Base-by-base conservation (phyloP, 2,797 vertebrate genomes). In the Crocodylus rhombifer region DNA sequence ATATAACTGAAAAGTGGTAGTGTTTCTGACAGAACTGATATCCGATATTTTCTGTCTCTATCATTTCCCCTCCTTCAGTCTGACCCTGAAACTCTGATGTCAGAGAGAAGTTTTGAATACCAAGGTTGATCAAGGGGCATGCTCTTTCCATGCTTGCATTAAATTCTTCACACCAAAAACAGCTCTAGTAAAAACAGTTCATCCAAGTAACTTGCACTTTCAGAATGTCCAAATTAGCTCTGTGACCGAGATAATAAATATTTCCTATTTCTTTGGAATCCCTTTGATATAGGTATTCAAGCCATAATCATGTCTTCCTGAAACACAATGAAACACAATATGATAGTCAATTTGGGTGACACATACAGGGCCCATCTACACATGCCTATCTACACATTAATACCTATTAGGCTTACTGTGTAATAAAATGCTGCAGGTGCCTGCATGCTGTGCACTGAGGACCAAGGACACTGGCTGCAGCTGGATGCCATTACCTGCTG, bases 251-350 rank as follows among this genome's bases (percentile, higher is more conserved):
- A 18, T 90, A 76, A 74, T 82, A 89, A 89, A 61, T 55, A 57
- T 65, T 69, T 28, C 87, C 13, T 61, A 86, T 17, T 80, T 84
- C 51, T 88, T 77, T 92, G 71, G 93, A 94, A 71, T 20, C 75
- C 84, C 82, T 94, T 73, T 91, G 56, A 94, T 89, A 71, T 91
- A 80, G 73, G 76, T 75, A 25, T 80, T 86, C 56, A 77, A 95
- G 42, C 67, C 85, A 23, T 67, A 94, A 88, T 82, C 89, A 92
- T 95, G 85, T 86, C 25, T 84, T 94, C 77, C 60, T 84, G 64
- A 42, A 64, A 28, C 42, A 75, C 58, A 76, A 79, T 86, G 88
- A 90, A 57, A 67, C 36, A 62, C 14, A 88, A 8, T 36, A 42
- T 7, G 28, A 18, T 61, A 87, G 63, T 88, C 93, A 85, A 91